A percentile compares a stretch with the other conserved stretches of the same genome.
Conservation (phyloP, 2,888 invertebrate species). For the Napeogenes sylphis region DNA sequence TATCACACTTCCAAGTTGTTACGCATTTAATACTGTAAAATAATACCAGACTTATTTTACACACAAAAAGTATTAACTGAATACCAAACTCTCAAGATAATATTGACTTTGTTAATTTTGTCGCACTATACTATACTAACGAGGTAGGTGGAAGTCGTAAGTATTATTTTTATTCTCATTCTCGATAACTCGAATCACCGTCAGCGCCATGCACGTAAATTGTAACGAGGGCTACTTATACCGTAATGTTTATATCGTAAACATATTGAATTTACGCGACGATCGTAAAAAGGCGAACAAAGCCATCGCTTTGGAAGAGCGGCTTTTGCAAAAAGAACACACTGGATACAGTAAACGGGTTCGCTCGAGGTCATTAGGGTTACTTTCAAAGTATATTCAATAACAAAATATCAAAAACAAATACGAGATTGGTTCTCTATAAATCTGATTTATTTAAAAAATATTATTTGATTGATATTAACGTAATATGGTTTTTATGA, state of each 20-base stretch:
- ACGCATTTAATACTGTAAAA: too few relatives aligned
- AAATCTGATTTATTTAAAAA: constrained; percentile 12
- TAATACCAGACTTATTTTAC: too few relatives aligned
- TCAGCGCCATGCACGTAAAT: constrained; percentile 2
- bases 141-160: neutral
- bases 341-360: constrained; percentile 39
- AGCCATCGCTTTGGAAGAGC: constrained; percentile 34
- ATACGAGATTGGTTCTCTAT: neutral
- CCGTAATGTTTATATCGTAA: constrained; percentile 29
- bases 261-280: constrained; percentile 33
- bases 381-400: constrained; percentile 38
- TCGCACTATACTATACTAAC: too few relatives aligned
- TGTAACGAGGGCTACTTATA: constrained; percentile 36
- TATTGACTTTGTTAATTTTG: too few relatives aligned
- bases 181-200: constrained; percentile 2
- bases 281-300: constrained; percentile 34
- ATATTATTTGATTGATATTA: neutral
- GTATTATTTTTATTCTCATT: constrained; percentile 4
- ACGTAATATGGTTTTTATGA: too few relatives aligned
- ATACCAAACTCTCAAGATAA: too few relatives aligned
- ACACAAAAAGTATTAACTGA: too few relatives aligned
- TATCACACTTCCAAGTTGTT: too few relatives aligned
- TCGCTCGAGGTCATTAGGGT: constrained; percentile 46
- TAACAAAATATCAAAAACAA: constrained; percentile 6
- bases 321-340: constrained; percentile 32